Evolutionary conservation across 2,888 invertebrate species (phyloP).

Genomic region (Cyclophora albipunctata): DNA sequence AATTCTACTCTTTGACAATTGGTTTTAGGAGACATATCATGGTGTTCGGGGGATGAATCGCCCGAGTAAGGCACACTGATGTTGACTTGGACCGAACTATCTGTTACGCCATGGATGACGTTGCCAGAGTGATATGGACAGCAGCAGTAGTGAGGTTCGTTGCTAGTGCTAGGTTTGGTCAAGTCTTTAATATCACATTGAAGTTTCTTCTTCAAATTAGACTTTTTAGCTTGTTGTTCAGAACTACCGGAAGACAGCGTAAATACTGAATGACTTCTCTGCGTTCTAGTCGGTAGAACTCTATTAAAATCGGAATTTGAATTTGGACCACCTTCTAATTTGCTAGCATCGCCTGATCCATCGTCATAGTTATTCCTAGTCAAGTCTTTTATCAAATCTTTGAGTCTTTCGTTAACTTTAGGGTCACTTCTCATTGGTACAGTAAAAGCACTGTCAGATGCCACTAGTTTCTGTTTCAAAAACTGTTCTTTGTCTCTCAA

Average conservation of each 20-base stretch:
- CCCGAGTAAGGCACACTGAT: constrained; percentile 26
- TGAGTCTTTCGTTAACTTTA: constrained; percentile 41
- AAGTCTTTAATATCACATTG: constrained; percentile 33
- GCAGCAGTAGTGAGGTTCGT: constrained; percentile 40
- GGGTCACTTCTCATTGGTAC: constrained; percentile 26
- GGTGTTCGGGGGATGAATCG: constrained; percentile 5
- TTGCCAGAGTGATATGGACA: constrained; percentile 38
- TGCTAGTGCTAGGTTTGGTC: constrained; percentile 34
- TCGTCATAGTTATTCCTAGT: constrained; percentile 63
- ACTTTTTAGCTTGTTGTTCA: constrained; percentile 34
- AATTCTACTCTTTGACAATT: constrained; percentile 11
- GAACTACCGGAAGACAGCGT: constrained; percentile 59
- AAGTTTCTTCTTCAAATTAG: constrained; percentile 37
- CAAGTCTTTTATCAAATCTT: constrained; percentile 59
- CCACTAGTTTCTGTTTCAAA: constrained; percentile 55
- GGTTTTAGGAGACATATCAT: constrained; percentile 1
- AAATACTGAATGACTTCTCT: constrained; percentile 62
- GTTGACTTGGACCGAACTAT: constrained; percentile 56
- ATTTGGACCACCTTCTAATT: constrained; percentile 48
- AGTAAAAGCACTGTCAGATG: constrained; percentile 45
- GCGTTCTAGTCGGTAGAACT: constrained; percentile 30
- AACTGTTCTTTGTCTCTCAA: constrained; percentile 58
- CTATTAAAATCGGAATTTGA: constrained; percentile 31
- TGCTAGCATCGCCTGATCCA: constrained; percentile 68
- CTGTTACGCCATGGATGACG: constrained; percentile 35